Evolutionary conservation across 2,888 invertebrate species (phyloP).

Genomic region (Thumatha senex): DNA sequence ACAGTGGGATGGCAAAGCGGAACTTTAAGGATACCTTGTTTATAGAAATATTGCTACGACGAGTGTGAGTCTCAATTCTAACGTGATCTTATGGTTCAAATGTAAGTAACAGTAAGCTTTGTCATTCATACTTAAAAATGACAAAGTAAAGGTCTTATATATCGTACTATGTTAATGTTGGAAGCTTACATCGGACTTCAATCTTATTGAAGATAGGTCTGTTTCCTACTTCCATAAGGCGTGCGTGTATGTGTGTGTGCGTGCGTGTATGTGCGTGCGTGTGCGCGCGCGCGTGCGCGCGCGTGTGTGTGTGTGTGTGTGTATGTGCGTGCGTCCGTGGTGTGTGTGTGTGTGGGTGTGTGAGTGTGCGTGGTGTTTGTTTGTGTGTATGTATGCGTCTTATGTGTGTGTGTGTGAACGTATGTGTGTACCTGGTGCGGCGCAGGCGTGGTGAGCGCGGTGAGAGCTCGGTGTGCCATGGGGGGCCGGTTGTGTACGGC

Average conservation of each 20-base stretch:
- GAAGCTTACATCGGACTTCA: conserved; percentile 31
- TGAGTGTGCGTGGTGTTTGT: not conserved
- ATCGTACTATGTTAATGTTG: conserved; percentile 20
- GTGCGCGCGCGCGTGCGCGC: not conserved
- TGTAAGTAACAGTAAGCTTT: not conserved
- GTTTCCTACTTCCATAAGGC: conserved; percentile 57
- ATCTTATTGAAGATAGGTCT: conserved; percentile 34
- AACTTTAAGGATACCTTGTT: too few species aligned
- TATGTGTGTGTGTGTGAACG: not conserved
- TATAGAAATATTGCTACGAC: too few species aligned
- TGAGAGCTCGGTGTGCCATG: conserved; percentile 46
- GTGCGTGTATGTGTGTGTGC: not conserved
- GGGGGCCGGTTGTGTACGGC: conserved; percentile 42
- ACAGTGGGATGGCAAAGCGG: too few species aligned
- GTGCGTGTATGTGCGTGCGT: not conserved
- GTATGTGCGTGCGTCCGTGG: not conserved
- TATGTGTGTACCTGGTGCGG: conserved; percentile 8
- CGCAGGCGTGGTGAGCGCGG: conserved; percentile 53
- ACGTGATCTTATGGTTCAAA: too few species aligned
- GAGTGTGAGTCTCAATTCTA: too few species aligned
- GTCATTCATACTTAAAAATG: conserved; percentile 17
- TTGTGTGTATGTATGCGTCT: not conserved
- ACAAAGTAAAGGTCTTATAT: not conserved
- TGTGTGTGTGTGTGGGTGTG: not conserved
- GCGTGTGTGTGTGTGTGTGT: not conserved